phyloP scores from a whole-genome alignment of 2,888 invertebrate genomes.

The Celastrina argiolus region DNA sequence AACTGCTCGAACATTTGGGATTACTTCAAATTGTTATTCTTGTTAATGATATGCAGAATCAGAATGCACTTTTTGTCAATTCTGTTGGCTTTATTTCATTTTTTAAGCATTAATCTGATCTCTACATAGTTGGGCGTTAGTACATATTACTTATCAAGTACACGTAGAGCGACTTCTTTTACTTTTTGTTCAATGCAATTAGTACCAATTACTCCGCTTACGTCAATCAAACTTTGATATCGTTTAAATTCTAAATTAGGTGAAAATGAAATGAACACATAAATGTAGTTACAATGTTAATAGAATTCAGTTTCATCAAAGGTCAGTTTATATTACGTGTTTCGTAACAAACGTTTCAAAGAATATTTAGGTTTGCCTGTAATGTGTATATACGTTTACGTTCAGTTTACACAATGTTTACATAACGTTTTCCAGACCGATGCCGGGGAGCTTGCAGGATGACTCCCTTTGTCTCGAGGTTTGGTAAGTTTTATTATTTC shows the following conservation, averaged over 20 bases:
- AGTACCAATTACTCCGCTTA: too few species aligned
- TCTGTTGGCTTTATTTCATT: too few species aligned
- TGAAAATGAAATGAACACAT: background rate
- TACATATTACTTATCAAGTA: too few species aligned
- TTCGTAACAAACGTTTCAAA: slow-evolving; percentile 5
- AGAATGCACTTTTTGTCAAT: too few species aligned
- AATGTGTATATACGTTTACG: background rate
- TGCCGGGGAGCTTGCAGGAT: slow-evolving; percentile 82
- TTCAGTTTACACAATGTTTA: slow-evolving; percentile 10
- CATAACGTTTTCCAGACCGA: slow-evolving; percentile 78
- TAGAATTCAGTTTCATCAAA: slow-evolving; percentile 22
- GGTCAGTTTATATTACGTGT: slow-evolving; percentile 28
- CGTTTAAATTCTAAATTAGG: background rate
- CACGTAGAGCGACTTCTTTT: background rate
- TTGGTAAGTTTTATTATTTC: slow-evolving; percentile 75
- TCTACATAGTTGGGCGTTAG: too few species aligned
- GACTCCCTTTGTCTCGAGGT: slow-evolving; percentile 89
- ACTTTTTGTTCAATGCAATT: too few species aligned
- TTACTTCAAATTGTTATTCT: too few species aligned
- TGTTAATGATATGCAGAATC: too few species aligned
- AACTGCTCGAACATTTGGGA: too few species aligned
- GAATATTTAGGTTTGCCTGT: slow-evolving; percentile 10
- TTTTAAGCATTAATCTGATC: too few species aligned
- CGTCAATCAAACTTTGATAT: too few species aligned
- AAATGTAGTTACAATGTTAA: background rate